phyloP scores from a whole-genome alignment of 2,797 vertebrate species.

The Cossypha heuglini region DNA sequence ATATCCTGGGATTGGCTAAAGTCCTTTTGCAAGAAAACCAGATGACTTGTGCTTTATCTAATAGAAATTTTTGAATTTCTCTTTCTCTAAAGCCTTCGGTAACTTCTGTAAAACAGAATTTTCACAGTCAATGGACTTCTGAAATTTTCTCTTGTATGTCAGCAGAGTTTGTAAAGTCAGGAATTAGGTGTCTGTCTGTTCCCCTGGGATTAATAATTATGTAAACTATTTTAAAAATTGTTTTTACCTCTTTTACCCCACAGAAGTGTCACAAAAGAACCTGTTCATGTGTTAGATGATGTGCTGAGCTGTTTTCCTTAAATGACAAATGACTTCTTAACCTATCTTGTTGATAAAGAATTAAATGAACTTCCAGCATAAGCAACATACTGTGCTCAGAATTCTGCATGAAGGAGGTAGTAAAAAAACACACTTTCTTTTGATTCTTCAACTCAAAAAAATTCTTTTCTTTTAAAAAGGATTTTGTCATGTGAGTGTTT shows the following conservation, averaged over 20 bases:
- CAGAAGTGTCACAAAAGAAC: not conserved
- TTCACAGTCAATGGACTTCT: not conserved
- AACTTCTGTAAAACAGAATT: not conserved
- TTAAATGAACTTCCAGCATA: not conserved
- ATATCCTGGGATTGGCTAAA: not conserved
- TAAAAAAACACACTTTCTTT: not conserved
- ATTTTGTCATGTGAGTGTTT: accelerated
- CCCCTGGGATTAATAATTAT: not conserved
- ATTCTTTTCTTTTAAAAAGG: accelerated
- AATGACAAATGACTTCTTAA: not conserved
- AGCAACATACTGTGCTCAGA: not conserved
- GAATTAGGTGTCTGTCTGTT: not conserved
- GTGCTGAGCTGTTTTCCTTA: not conserved
- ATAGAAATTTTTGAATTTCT: not conserved
- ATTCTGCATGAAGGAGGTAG: not conserved
- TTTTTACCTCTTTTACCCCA: not conserved
- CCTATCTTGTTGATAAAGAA: not conserved
- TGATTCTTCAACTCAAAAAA: not conserved
- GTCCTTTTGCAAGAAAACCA: not conserved
- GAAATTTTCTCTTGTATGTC: not conserved
- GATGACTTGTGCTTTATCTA: not conserved
- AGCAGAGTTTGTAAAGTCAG: not conserved
- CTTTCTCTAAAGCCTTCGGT: not conserved
- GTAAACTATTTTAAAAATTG: not conserved
- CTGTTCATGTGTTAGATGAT: not conserved